Conservation (phyloP, 2,888 invertebrate species). For the Cyaniris semiargus region DNA sequence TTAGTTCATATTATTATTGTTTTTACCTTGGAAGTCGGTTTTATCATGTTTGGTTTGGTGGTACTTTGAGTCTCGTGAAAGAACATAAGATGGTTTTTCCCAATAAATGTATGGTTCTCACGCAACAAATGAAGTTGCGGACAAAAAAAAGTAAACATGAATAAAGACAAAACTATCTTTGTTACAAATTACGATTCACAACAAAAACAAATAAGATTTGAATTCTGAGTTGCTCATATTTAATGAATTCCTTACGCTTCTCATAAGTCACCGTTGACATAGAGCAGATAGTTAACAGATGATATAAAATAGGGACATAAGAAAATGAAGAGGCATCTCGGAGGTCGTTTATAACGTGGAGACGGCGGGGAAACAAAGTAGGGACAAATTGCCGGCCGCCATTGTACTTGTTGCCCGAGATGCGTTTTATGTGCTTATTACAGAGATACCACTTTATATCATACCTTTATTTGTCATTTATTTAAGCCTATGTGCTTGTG, state of each 20-base stretch:
- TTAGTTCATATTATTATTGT: no score
- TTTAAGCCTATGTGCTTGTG: not conserved
- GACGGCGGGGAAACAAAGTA: slow-evolving; percentile 68
- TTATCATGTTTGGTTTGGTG: no score
- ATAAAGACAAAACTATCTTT: no score
- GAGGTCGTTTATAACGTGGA: slow-evolving; percentile 57
- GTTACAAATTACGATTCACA: not conserved
- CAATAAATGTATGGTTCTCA: no score
- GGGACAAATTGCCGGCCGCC: slow-evolving; percentile 61
- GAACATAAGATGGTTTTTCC: no score
- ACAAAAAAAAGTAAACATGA: no score
- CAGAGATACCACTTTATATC: slow-evolving; percentile 57
- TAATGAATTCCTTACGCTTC: not conserved
- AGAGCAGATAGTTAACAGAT: slow-evolving; percentile 9
- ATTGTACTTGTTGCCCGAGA: slow-evolving; percentile 65
- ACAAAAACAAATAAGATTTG: not conserved
- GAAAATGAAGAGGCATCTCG: slow-evolving; percentile 29
- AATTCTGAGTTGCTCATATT: not conserved
- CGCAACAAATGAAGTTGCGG: no score
- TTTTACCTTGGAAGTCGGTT: no score
- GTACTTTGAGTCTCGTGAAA: no score
- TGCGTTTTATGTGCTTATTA: slow-evolving; percentile 73
- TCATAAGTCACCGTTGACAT: slow-evolving; percentile 3
- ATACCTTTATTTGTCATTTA: slow-evolving; percentile 32
- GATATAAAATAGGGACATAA: slow-evolving; percentile 11